Percentiles rank a stretch among this genome's conserved stretches.
These are phyloP conservation scores for Eublepharis macularius DNA, from an alignment of 2,113 vertebrate genomes.

Conservation along the genomic window DNA sequence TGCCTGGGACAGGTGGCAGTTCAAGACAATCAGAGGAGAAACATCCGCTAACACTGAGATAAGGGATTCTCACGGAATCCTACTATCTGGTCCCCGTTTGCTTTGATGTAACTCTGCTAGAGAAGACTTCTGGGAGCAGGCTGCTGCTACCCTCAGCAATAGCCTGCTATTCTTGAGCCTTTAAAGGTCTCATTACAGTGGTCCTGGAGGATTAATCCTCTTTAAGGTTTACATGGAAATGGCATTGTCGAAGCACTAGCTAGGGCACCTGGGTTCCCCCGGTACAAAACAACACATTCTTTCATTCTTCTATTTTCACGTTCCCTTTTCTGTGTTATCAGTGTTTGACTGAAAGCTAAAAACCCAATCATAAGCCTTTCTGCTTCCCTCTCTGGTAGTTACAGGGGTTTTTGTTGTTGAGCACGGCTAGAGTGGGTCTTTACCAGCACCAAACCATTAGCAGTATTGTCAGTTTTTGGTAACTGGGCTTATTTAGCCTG, in stretches of 20 bases:
- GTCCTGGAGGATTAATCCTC: conserved; percentile 91
- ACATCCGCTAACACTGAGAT: conserved; percentile 90
- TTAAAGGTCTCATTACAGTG: conserved; percentile 90
- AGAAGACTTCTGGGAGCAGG: conserved; percentile 85
- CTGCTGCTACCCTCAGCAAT: conserved; percentile 76
- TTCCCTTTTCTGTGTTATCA: conserved; percentile 22
- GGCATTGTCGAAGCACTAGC: conserved; percentile 83
- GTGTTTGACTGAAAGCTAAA: conserved; percentile 45
- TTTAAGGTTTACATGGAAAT: conserved; percentile 87
- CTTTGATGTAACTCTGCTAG: conserved; percentile 95
- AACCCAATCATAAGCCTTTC: conserved; percentile 36
- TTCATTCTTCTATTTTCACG: conserved; percentile 6
- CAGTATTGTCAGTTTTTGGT: conserved; percentile 20
- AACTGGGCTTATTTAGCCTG: conserved; percentile 32
- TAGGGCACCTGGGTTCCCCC: conserved; percentile 72
- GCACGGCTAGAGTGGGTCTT: conserved; percentile 55
- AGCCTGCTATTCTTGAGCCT: conserved; percentile 83
- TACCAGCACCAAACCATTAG: conserved; percentile 38
- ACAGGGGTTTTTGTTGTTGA: conserved; percentile 41
- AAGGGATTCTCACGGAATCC: conserved; percentile 89
- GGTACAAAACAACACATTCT: conserved; percentile 68
- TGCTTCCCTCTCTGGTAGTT: conserved; percentile 30
- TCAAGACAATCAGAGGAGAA: conserved; percentile 94
- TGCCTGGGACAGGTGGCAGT: conserved; percentile 99
- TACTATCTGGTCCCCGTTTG: conserved; percentile 82